Base-by-base conservation (phyloP, 2,888 invertebrate genomes). In the Plagodis dolabraria region DNA sequence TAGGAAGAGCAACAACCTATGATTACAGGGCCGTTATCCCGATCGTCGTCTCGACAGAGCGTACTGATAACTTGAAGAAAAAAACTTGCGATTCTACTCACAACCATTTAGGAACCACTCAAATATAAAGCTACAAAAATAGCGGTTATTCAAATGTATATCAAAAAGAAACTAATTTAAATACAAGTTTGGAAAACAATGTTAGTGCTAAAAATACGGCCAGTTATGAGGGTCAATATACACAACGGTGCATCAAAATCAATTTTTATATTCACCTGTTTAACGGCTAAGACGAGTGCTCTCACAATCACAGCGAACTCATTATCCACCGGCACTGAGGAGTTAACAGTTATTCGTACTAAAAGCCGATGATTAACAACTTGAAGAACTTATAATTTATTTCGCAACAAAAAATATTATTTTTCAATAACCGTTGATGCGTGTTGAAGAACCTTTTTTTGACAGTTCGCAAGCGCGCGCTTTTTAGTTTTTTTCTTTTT, bases 1-100 rank as follows among this genome's bases (percentile, higher is more conserved):
- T 86, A 87, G 87, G 88, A 89, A 89, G 92, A 92, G 84, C 92
- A 92, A 92, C 88, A 92, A 92, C 92, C 92, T 92, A 90, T 92
- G 92, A 92, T 92, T 92, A 89, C 87, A 83, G 86, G 89, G 90
- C 92, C 92, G 92, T 92, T 92, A 92, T 86, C 87, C 87, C 82
- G 83, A 85, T 83, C 82, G 85, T 83, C 82, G 85, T 79, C 85
- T 82, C 82, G n/a, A n/a, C 83, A 76, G 78, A 78, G 82, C 82
- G 74, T 83, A 82, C 78, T 84, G 85, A 85, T 87, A 86, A 83
- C 74, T 76, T 72, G 70, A 75, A 79, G 79, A 79, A 71, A 40
- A 60, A 75, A 74, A 77, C 67, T 60, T 54, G 57, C 57, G 48
- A 62, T 57, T 62, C 62, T 48, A 54, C 51, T 51, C 38, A 49